Base-by-base conservation (phyloP, 1,140 invertebrate genomes). In the Samia ricini region DNA sequence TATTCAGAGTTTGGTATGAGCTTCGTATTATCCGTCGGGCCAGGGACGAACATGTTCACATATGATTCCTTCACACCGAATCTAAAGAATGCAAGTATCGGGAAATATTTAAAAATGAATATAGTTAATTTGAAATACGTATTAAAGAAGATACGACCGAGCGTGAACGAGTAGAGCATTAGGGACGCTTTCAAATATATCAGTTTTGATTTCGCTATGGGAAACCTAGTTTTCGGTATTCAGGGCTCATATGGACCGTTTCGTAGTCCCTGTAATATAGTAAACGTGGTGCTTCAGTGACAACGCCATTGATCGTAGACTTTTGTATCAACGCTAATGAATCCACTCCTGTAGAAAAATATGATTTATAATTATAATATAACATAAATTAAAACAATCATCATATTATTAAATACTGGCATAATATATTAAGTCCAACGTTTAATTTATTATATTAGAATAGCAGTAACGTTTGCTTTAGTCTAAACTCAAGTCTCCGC, bases 31-130 rank as follows among this genome's bases (percentile, higher is more conserved):
- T 87, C 83, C 0, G 24, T 63, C 0, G 83, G 83, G 49, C 80
- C 79, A 49, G 90, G 88, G 5, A 61, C 64, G 57, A 90, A 90
- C 12, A 91, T 84, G 54, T 88, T 81, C 0, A 88, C 77, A 8
- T 77, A 78, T 0, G 89, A 87, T 0, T 69, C 49, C 22, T 69
- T 76, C 0, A 85, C 58, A 7, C 89, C 89, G 21, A 85, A 90
- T 57, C 74, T 78, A 50, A 77, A 75, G 70, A 90, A 88, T 0
- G 81, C 80, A 24, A 91, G 54, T 57, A 82, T 90, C 0, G 89
- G 89, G 64, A 88, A 88, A 51, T 89, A 85, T 21, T 82, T 88
- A 72, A 90, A 81, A 0, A 91, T 58, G 5, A 81, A 63, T 4
- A 88, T 8, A 57, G 68, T 80, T 20, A 81, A 71, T 23, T 63